Conservation (phyloP, 2,797 vertebrate genomes). For the Sandelia bainsii region DNA sequence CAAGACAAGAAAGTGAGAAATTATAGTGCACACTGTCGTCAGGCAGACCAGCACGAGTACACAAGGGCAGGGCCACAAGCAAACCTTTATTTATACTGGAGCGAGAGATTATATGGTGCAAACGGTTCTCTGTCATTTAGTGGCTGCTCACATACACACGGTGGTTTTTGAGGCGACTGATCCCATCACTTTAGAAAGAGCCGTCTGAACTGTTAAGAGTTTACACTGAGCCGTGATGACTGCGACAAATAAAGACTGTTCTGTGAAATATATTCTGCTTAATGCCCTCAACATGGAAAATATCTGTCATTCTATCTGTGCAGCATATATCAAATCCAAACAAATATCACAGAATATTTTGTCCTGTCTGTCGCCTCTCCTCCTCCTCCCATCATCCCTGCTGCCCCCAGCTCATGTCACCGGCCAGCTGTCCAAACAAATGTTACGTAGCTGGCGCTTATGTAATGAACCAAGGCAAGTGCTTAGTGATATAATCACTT, state of each 20-base stretch:
- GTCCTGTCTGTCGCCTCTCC: conserved; percentile 17
- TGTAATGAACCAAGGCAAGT: conserved; percentile 73
- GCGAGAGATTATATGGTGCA: conserved; percentile 37
- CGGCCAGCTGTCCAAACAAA: conserved; percentile 82
- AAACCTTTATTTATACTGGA: conserved; percentile 64
- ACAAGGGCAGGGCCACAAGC: conserved; percentile 53
- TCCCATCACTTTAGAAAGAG: conserved; percentile 17
- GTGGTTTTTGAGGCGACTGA: conserved; percentile 10
- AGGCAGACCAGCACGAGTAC: conserved; percentile 38
- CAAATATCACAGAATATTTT: conserved; percentile 23
- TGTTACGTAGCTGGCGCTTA: conserved; percentile 76
- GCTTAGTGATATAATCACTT: conserved; percentile 52
- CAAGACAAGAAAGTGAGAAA: conserved; percentile 34
- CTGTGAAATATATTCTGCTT: background rate
- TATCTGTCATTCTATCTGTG: background rate
- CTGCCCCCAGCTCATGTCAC: conserved; percentile 65
- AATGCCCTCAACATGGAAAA: background rate
- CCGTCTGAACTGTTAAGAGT: background rate
- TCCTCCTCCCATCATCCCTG: conserved; percentile 25
- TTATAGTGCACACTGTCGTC: conserved; percentile 6
- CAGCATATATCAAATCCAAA: conserved; percentile 6
- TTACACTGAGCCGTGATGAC: too few relatives aligned
- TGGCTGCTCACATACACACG: conserved; percentile 22
- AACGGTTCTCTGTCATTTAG: conserved; percentile 43
- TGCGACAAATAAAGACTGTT: background rate